Evolutionary conservation across 2,797 vertebrate genomes (phyloP).

Genomic region (Tinamus major): DNA sequence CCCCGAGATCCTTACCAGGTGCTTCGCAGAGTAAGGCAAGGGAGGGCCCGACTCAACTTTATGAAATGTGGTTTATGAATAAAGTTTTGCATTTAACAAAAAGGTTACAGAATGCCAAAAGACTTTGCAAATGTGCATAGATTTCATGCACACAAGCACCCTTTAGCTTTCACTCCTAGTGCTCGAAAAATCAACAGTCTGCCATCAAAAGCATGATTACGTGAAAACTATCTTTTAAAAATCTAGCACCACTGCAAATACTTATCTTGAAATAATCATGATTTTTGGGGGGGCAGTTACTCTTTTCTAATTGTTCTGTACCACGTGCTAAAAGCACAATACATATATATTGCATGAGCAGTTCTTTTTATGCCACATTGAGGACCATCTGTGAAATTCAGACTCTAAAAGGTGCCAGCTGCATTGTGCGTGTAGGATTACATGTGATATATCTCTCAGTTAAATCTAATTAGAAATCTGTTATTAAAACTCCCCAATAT

Average conservation of each 20-base stretch:
- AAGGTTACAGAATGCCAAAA: background rate
- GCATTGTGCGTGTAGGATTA: background rate
- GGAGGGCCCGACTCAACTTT: background rate
- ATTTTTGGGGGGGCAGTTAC: background rate
- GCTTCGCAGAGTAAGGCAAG: background rate
- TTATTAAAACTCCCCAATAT: background rate
- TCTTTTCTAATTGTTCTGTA: background rate
- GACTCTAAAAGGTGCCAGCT: background rate
- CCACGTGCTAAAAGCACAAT: background rate
- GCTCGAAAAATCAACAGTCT: background rate
- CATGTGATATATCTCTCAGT: background rate
- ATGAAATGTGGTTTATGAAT: background rate
- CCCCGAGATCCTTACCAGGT: background rate
- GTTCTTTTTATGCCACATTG: background rate
- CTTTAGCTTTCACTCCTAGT: background rate
- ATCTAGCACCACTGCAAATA: background rate
- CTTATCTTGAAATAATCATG: background rate
- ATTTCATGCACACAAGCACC: background rate
- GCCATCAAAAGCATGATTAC: background rate
- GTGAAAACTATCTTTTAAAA: background rate
- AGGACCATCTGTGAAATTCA: background rate
- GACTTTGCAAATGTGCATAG: background rate
- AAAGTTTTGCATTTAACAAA: background rate
- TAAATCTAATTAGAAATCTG: background rate
- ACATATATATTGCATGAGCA: accelerated